Percentiles rank a stretch among this genome's conserved stretches.
Conservation (phyloP, 2,113 vertebrate species). For the Lynx canadensis region DNA sequence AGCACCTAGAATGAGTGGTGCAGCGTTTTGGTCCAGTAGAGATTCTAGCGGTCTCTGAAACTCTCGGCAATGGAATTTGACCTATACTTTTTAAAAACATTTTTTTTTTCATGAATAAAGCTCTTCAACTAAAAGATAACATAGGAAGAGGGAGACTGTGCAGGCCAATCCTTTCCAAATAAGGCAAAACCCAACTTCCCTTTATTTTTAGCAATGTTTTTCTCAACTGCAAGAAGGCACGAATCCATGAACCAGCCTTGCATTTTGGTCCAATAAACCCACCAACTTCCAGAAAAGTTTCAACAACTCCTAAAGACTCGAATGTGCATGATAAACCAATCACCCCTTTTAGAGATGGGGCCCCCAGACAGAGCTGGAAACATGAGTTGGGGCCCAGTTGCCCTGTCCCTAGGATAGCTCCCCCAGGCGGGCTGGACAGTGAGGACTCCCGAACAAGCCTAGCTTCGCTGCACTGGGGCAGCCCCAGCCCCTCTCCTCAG, state of each 20-base stretch:
- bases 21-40: background rate
- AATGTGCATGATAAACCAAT: background rate
- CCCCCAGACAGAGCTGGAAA: background rate
- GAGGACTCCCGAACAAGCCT: background rate
- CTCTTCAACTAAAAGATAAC: constrained; percentile 52
- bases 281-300: constrained; percentile 59
- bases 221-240: background rate
- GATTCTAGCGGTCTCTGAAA: background rate
- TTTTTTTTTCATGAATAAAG: constrained; percentile 22
- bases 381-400: background rate
- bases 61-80: background rate
- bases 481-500: background rate
- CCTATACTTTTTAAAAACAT: constrained; percentile 5
- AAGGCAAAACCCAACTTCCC: constrained; percentile 65
- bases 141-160: background rate
- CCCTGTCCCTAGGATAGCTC: background rate
- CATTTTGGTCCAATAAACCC: background rate
- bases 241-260: constrained; percentile 23
- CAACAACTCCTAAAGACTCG: constrained; percentile 8
- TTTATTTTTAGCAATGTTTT: constrained; percentile 67
- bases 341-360: background rate
- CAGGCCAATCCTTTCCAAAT: constrained; percentile 65
- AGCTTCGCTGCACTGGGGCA: background rate
- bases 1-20: background rate
- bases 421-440: background rate